Percentiles rank a stretch among this genome's conserved stretches.
phyloP scores from a whole-genome alignment of 2,797 vertebrate genomes.

The Hypotaenidia philippensis region DNA sequence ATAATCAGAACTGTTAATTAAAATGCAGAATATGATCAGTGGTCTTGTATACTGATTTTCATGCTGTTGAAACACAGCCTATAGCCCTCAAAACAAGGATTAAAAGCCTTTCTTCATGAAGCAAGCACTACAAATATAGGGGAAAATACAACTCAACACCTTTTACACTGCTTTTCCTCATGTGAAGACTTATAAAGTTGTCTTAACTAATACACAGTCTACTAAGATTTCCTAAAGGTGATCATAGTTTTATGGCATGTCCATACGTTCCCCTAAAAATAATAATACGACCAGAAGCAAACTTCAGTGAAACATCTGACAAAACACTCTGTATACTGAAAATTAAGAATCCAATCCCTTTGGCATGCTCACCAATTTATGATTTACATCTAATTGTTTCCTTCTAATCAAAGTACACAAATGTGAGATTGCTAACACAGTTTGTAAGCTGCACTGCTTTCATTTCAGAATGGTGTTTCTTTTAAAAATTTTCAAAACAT shows the following conservation, averaged over 20 bases:
- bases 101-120: neutral
- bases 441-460: neutral
- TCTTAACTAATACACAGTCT: neutral
- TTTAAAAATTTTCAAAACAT: neutral
- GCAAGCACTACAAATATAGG: neutral
- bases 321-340: neutral
- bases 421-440: neutral
- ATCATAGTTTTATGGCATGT: neutral
- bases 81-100: neutral
- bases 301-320: neutral
- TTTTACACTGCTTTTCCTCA: neutral
- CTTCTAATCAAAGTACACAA: neutral
- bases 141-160: neutral
- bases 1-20: neutral
- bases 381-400: neutral
- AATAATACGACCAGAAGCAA: neutral
- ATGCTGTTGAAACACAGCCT: neutral
- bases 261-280: neutral
- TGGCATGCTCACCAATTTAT: neutral
- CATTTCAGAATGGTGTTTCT: neutral
- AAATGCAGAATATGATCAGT: neutral
- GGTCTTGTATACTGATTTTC: constrained; percentile 31
- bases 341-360: neutral
- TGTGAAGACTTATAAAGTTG: neutral
- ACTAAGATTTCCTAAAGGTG: neutral